Conservation (phyloP, 2,888 invertebrate genomes). For the Busseola fusca region DNA sequence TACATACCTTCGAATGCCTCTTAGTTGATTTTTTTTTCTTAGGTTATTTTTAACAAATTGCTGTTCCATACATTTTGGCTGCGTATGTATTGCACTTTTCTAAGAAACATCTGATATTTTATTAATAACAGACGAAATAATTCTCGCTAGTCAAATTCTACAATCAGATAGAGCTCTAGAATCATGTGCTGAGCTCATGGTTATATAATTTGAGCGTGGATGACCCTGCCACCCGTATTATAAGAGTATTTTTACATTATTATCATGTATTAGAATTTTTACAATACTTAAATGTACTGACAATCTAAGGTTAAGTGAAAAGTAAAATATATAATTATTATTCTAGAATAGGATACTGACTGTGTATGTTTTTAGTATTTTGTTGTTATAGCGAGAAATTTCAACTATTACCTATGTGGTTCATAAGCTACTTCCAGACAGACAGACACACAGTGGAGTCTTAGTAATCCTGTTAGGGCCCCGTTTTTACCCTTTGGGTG, state of each 20-base stretch:
- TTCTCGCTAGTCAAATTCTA: not conserved
- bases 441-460: too few species aligned
- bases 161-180: not conserved
- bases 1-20: not conserved
- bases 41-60: not conserved
- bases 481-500: too few species aligned
- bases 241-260: not conserved
- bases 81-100: not conserved
- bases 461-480: too few species aligned
- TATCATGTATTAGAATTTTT: not conserved
- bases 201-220: not conserved
- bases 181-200: not conserved
- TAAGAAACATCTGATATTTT: not conserved
- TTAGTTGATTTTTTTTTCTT: too few species aligned
- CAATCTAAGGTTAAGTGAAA: not conserved
- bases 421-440: too few species aligned
- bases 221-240: not conserved
- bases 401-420: too few species aligned
- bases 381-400: too few species aligned
- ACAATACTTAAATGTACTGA: too few species aligned
- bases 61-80: not conserved
- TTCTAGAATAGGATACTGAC: not conserved
- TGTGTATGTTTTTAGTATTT: too few species aligned
- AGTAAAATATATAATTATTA: not conserved
- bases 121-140: not conserved